Evolutionary conservation across 2,888 invertebrate genomes (phyloP), one percentile per base, ranked within the genome.

Genomic region (Neoascia interrupta): DNA sequence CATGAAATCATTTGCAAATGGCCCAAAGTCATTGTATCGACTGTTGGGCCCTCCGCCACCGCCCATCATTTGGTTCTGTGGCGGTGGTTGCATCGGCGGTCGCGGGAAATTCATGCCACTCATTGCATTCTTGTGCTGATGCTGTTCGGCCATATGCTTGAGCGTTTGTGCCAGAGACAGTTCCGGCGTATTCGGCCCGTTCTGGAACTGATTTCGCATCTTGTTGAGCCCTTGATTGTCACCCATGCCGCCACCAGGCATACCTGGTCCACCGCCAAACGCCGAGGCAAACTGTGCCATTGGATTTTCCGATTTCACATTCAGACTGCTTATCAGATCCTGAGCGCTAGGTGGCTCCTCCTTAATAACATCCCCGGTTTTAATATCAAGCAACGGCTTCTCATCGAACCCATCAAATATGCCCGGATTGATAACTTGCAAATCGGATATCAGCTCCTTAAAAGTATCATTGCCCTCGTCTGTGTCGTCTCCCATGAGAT

Each of bases 111-210:
- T 88, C 88, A 92, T 90, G 70, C 87, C 94, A 1, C 94, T 94
- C 86, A 93, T 90, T 82, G 92, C 93, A 81, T 91, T 92, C 87
- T 94, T 94, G 89, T 96, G 96, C 89, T 97, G 97, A 89, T 97
- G 97, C 88, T 97, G 97, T 87, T 97, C 97, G 34, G 97, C 97
- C 97, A 97, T 97, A 85, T 97, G 97, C 87, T 97, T 97, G 56
- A 98, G 90, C 0, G 97, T 97, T 90, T 97, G 97, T 0, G 98
- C 98, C 18, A 97, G 95, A 72, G 96, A 96, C 87, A 95, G 91
- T 87, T 96, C 95, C 85, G 81, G 91, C 1, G 82, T 81, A 56
- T 82, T 83, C 1, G 85, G 84, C n/a, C 85, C 85, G 76, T 84
- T 85, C 61, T 85, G 87, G 80, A 82, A 86, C 75, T 82, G 85